Base-by-base conservation (phyloP, 2,888 invertebrate genomes). In the Azorinus chamasolen region DNA sequence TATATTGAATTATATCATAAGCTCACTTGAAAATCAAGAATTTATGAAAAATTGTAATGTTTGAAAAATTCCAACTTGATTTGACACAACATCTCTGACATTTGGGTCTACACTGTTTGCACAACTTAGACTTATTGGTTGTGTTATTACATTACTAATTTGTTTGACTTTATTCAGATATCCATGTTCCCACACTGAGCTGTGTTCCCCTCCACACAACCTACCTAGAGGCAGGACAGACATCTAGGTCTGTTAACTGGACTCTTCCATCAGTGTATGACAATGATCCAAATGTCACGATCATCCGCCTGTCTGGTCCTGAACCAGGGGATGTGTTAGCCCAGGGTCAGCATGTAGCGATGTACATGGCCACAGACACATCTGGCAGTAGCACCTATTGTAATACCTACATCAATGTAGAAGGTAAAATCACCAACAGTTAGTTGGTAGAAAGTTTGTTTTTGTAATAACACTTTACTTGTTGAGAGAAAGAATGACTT, bases 91-190 rank as follows among this genome's bases (percentile, higher is more conserved):
- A n/a, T n/a, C n/a, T n/a, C n/a, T n/a, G n/a, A n/a, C n/a, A n/a
- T n/a, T n/a, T n/a, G n/a, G n/a, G n/a, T n/a, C n/a, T n/a, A n/a
- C n/a, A n/a, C n/a, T n/a, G n/a, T n/a, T n/a, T n/a, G n/a, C n/a
- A n/a, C n/a, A n/a, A n/a, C n/a, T n/a, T n/a, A n/a, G n/a, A n/a
- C n/a, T n/a, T n/a, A n/a, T n/a, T n/a, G n/a, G n/a, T n/a, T n/a
- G n/a, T n/a, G n/a, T n/a, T n/a, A n/a, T n/a, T n/a, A n/a, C n/a
- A n/a, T n/a, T n/a, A n/a, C n/a, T n/a, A n/a, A n/a, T n/a, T n/a
- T n/a, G n/a, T n/a, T n/a, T n/a, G n/a, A n/a, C n/a, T n/a, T n/a
- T 37, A 51, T 77, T 14, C 64, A 80, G 80, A 80, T 58, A 73
- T 66, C 0, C 39, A 66, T n/a, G 58, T 64, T 4, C 80, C 80